Conservation (phyloP, 2,113 vertebrate species). For the Xiphophorus hellerii region DNA sequence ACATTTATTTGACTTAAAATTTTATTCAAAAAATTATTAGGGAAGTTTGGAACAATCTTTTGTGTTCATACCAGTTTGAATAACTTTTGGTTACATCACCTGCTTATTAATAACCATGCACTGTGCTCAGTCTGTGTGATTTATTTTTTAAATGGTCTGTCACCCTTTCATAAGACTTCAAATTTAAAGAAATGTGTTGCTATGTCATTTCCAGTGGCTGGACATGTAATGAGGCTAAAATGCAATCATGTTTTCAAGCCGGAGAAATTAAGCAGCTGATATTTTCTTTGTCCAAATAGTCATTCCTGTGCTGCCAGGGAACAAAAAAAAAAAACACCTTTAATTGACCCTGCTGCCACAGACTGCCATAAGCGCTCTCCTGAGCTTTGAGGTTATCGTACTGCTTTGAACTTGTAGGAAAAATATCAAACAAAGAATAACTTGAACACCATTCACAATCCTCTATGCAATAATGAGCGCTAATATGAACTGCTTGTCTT, state of each 20-base stretch:
- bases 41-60: no score
- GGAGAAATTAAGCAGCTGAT: constrained; percentile 24
- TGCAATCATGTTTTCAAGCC: constrained; percentile 25
- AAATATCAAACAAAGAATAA: constrained; percentile 62
- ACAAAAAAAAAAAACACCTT: constrained; percentile 24
- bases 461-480: constrained; percentile 52
- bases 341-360: constrained; percentile 34
- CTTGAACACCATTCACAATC: constrained; percentile 45
- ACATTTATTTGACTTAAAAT: no score
- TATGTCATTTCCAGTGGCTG: constrained; percentile 36
- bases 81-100: not conserved
- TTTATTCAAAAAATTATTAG: no score
- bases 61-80: not conserved
- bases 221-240: constrained; percentile 14
- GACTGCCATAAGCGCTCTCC: constrained; percentile 22
- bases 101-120: not conserved
- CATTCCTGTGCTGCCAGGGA: constrained; percentile 4
- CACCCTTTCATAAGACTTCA: not conserved
- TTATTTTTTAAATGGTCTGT: not conserved
- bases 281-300: not conserved
- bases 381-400: constrained; percentile 7
- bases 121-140: not conserved
- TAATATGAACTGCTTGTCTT: constrained; percentile 23
- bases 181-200: no score
- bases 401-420: constrained; percentile 9